phyloP scores from a whole-genome alignment of 2,797 vertebrate species.

The Centroberyx gerrardi region DNA sequence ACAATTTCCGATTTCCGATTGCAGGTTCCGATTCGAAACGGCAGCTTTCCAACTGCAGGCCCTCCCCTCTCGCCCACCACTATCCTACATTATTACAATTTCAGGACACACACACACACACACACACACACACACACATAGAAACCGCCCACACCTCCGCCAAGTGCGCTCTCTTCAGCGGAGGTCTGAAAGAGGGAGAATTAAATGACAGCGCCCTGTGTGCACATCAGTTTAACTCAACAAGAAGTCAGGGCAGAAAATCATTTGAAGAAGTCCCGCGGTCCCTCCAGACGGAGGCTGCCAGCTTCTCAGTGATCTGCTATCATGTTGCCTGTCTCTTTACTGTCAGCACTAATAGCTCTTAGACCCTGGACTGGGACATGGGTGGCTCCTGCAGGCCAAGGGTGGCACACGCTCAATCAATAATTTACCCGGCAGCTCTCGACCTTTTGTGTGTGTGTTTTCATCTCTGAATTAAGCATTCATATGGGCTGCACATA shows the following conservation, averaged over 20 bases:
- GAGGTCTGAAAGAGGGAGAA: constrained; percentile 43
- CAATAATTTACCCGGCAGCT: constrained; percentile 69
- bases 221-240: constrained; percentile 78
- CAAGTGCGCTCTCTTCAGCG: constrained; percentile 18
- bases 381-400: constrained; percentile 60
- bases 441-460: constrained; percentile 25
- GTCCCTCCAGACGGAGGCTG: constrained; percentile 74
- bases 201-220: constrained; percentile 69
- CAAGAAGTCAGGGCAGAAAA: constrained; percentile 76
- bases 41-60: no score
- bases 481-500: constrained; percentile 55
- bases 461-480: constrained; percentile 60
- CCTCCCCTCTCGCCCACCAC: no score
- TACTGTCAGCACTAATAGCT: constrained; percentile 77
- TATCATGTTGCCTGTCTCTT: constrained; percentile 78
- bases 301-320: constrained; percentile 69
- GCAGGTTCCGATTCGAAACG: no score
- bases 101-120: constrained; percentile 24
- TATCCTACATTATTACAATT: constrained; percentile 37
- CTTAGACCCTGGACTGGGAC: constrained; percentile 66
- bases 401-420: constrained; percentile 65
- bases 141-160: constrained; percentile 26
- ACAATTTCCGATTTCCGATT: no score
- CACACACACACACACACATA: constrained; percentile 28
- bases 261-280: constrained; percentile 72